phyloP scores from a whole-genome alignment of 2,888 invertebrate genomes.

The Thymelicus acteon region DNA sequence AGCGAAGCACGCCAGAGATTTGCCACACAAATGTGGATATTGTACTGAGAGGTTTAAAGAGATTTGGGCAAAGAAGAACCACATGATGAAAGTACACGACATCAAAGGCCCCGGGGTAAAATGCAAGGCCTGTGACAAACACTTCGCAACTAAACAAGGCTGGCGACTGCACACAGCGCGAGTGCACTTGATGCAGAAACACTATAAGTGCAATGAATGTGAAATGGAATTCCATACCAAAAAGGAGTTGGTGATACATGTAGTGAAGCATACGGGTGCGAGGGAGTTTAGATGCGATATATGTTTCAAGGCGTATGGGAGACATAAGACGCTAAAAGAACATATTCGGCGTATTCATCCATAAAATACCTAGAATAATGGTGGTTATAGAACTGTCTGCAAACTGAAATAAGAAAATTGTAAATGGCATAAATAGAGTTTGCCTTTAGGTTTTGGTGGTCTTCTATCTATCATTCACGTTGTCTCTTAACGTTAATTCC shows the following conservation, averaged over 20 bases:
- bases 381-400: no score
- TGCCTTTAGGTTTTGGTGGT: no score
- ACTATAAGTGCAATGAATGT: slow-evolving; percentile 56
- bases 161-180: slow-evolving; percentile 58
- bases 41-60: slow-evolving; percentile 60
- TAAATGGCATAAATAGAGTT: no score
- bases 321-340: slow-evolving; percentile 60
- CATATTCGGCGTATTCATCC: slow-evolving; percentile 55
- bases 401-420: no score
- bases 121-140: slow-evolving; percentile 61
- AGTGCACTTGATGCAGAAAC: slow-evolving; percentile 62
- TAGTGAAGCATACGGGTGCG: slow-evolving; percentile 60
- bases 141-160: slow-evolving; percentile 54
- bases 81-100: slow-evolving; percentile 55
- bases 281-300: slow-evolving; percentile 60
- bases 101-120: slow-evolving; percentile 52
- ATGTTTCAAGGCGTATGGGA: slow-evolving; percentile 58
- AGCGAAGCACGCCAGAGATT: slow-evolving; percentile 60
- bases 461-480: no score
- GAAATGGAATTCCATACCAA: slow-evolving; percentile 60
- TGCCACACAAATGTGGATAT: slow-evolving; percentile 57
- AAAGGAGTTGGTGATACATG: slow-evolving; percentile 57
- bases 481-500: no score
- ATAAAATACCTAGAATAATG: slow-evolving; percentile 1
- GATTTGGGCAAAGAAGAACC: slow-evolving; percentile 56